Evolutionary conservation across 2,888 invertebrate genomes (phyloP), one percentile per base, ranked within the genome.

Genomic region (Scotopteryx bipunctaria): DNA sequence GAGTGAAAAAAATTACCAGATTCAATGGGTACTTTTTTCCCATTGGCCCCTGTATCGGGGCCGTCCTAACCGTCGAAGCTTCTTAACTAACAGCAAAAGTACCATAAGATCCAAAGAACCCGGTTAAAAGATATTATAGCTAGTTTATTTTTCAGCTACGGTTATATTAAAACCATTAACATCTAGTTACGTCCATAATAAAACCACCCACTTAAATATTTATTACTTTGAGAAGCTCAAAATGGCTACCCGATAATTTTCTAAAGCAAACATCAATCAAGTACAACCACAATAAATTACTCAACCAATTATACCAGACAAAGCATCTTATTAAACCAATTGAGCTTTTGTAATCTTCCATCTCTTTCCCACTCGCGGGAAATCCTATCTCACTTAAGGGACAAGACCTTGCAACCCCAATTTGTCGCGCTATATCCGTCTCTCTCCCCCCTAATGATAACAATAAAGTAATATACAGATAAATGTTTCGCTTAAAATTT

Each of bases 381-480:
- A 54, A 29, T 4, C 5, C 5, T n/a, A n/a, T n/a, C 58, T 37
- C 32, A 61, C 49, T 52, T 57, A 44, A 61, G 65, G 65, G 63
- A 63, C 64, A 67, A 65, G 70, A 66, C 64, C 66, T 69, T 71
- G 73, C 79, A 73, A 75, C 77, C 76, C 74, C 78, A 80, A 81
- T 81, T 83, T 81, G 79, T 78, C 73, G 46, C 42, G 31, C 45
- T 44, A 44, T 51, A 32, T 23, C 25, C 25, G 23, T 40, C 40
- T 45, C 42, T 27, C 59, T 53, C 27, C 60, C 62, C n/a, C 54
- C 64, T 88, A 90, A 90, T 90, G 78, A 87, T 76, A 76, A 86
- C 89, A 86, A 89, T 89, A 90, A 89, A 90, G 88, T 90, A 90
- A 90, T 89, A 83, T 81, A 83, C 78, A 78, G 84, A 89, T 83